Base-by-base conservation (phyloP, 2,797 vertebrate genomes). In the Falco peregrinus region DNA sequence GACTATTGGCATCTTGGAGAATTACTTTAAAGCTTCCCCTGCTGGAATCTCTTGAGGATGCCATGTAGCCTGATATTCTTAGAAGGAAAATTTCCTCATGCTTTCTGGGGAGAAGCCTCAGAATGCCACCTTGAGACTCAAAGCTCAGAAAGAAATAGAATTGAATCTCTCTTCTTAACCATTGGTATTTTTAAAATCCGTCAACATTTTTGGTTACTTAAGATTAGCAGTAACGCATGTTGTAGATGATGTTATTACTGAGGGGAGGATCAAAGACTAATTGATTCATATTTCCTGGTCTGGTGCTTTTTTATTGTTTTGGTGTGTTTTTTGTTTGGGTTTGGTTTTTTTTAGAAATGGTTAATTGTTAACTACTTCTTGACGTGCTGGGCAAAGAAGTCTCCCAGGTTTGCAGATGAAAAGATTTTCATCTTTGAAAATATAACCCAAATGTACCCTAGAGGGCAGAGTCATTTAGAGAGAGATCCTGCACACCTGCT, bases 391-490 rank as follows among this genome's bases (percentile, higher is more conserved):
- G 82, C 63, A 84, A 86, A 89, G 92, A 84, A 70, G 43, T 84
- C 87, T 92, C 70, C 82, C 69, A 63, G 61, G 76, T 92, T 85
- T 84, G 89, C 57, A 94, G 83, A 91, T 90, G 79, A 93, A 89
- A 96, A 91, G 76, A 45, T 86, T 88, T 91, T 86, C 25, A 47
- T 85, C 89, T 97, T 90, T 89, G 92, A 84, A 97, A 96, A 86
- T 65, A 64, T 93, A 96, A 97, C 94, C 74, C 70, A 69, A 88
- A 86, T 95, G 96, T 96, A 97, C 96, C 96, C 96, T 96, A 96
- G 96, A 96, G 96, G 96, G 96, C 92, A 94, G 93, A 97, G 90
- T 96, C 93, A 93, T 95, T 96, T 95, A 94, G 84, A 95, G 76
- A 84, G 93, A 92, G 82, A 73, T 96, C n/a, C 50, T 81, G 77